Conservation (phyloP, 2,888 invertebrate species). For the Nysson spinosus region DNA sequence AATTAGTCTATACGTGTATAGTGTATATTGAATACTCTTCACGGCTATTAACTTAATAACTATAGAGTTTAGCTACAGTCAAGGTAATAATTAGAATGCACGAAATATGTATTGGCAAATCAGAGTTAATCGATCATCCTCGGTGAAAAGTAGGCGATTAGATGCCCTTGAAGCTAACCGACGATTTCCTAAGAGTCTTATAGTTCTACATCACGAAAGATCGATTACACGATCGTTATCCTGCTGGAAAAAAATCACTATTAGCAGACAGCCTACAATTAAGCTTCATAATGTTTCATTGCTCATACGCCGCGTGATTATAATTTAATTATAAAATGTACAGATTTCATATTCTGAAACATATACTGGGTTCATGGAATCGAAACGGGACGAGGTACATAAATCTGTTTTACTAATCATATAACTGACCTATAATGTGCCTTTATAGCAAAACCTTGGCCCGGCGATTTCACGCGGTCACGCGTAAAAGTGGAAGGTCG, state of each 20-base stretch:
- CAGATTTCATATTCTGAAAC: no score
- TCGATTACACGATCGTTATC: slow-evolving; percentile 20
- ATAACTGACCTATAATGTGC: slow-evolving; percentile 27
- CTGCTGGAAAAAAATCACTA: neutral
- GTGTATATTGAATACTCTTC: no score
- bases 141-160: slow-evolving; percentile 39
- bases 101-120: slow-evolving; percentile 5
- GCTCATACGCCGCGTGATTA: no score
- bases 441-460: slow-evolving; percentile 10
- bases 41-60: slow-evolving; percentile 4
- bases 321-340: no score
- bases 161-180: slow-evolving; percentile 26
- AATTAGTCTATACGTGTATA: no score
- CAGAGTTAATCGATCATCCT: slow-evolving; percentile 37
- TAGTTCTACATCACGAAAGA: slow-evolving; percentile 20
- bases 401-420: neutral
- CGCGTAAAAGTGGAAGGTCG: slow-evolving; percentile 32
- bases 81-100: slow-evolving; percentile 7
- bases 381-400: neutral
- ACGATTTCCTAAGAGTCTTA: slow-evolving; percentile 41
- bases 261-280: no score
- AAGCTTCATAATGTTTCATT: no score
- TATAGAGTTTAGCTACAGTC: neutral
- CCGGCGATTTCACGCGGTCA: slow-evolving; percentile 11
- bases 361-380: no score